A percentile compares a stretch with the other conserved stretches of the same genome.
phyloP scores from a whole-genome alignment of 1,140 invertebrate species.

The Procambarus virginalis region DNA sequence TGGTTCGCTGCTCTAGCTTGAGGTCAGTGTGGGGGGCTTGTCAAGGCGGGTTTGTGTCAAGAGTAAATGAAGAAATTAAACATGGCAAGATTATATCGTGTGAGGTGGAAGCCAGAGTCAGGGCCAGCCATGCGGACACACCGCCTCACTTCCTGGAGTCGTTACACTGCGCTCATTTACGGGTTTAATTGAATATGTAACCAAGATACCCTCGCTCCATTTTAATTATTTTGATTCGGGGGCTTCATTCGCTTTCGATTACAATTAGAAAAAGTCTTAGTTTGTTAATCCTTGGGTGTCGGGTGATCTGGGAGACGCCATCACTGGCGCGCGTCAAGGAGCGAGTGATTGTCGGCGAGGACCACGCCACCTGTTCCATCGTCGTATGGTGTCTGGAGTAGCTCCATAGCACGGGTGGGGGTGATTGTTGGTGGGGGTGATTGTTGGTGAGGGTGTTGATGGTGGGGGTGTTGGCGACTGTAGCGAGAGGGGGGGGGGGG shows the following conservation, averaged over 20 bases:
- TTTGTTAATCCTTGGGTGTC: constrained; percentile 42
- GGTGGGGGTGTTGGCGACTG: neutral
- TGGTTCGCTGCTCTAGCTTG: no score
- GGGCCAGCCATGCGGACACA: neutral
- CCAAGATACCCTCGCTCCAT: constrained; percentile 40
- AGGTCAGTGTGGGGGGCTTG: no score
- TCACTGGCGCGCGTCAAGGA: no score
- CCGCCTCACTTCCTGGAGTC: neutral
- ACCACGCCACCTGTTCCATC: no score
- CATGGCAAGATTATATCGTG: no score
- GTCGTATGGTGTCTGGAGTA: no score
- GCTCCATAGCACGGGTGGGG: no score
- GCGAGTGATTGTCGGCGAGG: no score
- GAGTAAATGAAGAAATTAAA: no score
- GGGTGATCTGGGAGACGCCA: neutral
- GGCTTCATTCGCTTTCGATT: constrained; percentile 53
- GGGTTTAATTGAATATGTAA: constrained; percentile 63
- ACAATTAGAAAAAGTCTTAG: constrained; percentile 57
- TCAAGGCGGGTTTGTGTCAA: no score
- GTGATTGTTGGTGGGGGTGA: neutral
- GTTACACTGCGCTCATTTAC: constrained; percentile 50
- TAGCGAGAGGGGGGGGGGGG: neutral
- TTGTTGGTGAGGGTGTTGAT: no score
- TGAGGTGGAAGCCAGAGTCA: constrained; percentile 17
- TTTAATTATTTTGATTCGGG: constrained; percentile 64